Conservation (phyloP, 2,113 vertebrate species). For the Psettodes erumei region DNA sequence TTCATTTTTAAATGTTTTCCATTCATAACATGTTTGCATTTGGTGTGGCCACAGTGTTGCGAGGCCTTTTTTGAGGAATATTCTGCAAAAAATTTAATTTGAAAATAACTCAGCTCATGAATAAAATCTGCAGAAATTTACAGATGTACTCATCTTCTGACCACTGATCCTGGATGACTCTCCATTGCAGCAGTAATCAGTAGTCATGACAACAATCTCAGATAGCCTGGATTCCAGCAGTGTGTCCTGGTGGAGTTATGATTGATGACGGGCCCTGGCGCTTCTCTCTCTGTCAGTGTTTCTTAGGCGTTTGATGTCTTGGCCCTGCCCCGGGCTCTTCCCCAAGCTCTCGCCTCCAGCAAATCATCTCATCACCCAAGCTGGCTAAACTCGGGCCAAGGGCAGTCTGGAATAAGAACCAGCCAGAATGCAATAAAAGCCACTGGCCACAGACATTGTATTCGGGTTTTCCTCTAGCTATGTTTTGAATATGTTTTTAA, state of each 20-base stretch:
- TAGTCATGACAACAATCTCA: conserved; percentile 31
- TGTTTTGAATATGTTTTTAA: conserved; percentile 12
- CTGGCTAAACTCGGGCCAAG: conserved; percentile 24
- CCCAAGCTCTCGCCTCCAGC: conserved; percentile 66
- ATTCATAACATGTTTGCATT: background rate
- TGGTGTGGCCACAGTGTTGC: background rate
- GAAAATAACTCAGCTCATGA: background rate
- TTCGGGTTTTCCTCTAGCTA: conserved; percentile 9
- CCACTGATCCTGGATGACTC: conserved; percentile 3
- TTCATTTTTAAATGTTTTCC: conserved; percentile 2
- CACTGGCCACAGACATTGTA: conserved; percentile 21
- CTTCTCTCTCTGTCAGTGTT: conserved; percentile 20
- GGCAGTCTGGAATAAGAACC: conserved; percentile 35
- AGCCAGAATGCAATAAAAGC: conserved; percentile 34
- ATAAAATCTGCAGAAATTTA: background rate
- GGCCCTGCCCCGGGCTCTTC: conserved; percentile 62
- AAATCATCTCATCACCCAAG: conserved; percentile 50
- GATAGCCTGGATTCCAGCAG: conserved; percentile 26
- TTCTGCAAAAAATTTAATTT: background rate
- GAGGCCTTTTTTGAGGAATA: background rate
- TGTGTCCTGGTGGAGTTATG: conserved; percentile 29
- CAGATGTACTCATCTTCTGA: background rate
- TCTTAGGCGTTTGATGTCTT: conserved; percentile 61
- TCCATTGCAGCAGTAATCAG: conserved; percentile 33
- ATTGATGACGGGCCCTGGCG: conserved; percentile 34